phyloP scores from a whole-genome alignment of 2,888 invertebrate species.

The Elysia crispata region DNA sequence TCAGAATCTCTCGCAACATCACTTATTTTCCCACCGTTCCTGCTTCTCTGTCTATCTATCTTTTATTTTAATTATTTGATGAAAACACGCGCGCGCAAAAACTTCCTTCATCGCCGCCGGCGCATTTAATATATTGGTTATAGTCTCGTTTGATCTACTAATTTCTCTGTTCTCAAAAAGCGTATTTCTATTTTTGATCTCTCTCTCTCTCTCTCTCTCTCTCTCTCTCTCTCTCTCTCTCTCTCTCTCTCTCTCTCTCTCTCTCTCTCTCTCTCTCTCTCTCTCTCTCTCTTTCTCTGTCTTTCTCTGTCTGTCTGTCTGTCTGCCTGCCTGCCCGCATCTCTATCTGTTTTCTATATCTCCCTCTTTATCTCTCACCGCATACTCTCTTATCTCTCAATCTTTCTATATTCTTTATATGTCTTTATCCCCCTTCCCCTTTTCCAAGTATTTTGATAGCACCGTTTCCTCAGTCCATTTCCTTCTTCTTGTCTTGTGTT shows the following conservation, averaged over 20 bases:
- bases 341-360: constrained; percentile 19
- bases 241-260: constrained; percentile 5
- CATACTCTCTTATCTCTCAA: background rate
- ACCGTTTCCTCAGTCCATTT: no score
- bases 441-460: no score
- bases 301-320: background rate
- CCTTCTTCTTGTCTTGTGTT: no score
- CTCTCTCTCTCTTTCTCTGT: constrained; percentile 3
- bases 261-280: constrained; percentile 19
- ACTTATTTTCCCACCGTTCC: background rate
- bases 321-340: background rate
- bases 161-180: no score
- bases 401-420: background rate
- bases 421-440: no score
- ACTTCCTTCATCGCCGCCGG: no score
- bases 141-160: no score
- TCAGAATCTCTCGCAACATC: no score
- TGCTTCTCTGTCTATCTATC: background rate
- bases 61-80: background rate
- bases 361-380: background rate
- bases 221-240: background rate
- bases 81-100: no score
- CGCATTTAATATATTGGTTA: no score
- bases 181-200: no score
- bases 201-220: background rate